Evolutionary conservation across 2,797 vertebrate species (phyloP), one percentile per base, ranked within the genome.

Genomic region (Morelia viridis): DNA sequence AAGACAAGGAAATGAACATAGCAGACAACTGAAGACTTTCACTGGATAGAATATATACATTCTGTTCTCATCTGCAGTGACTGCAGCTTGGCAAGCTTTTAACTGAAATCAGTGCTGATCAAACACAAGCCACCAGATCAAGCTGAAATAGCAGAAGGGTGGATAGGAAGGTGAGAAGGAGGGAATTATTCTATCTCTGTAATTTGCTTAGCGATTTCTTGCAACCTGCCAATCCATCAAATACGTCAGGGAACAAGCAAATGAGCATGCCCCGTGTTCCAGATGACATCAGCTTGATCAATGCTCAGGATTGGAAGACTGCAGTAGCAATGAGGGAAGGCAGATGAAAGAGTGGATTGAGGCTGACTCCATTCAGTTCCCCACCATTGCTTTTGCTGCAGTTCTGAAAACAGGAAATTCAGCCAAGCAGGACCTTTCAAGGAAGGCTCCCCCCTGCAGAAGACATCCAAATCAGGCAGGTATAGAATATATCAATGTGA

Each of bases 281-380:
- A 88, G 91, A 97, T 97, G 97, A 97, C 96, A 96, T 97, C 97
- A 97, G 90, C 94, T 95, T 95, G 92, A 96, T 96, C 96, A 96
- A 97, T 96, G 96, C 94, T 91, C 89, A 94, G 95, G 93, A 93
- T 65, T 17, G 93, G 95, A 95, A 96, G 96, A 95, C 96, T 95
- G 96, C 97, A 96, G 92, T 92, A 96, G 95, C 94, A 96, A 93
- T 93, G 89, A 61, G 5, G n/a, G 94, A 60, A 87, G 92, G 62
- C 95, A 95, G 95, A 95, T 95, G 96, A 94, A 95, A 96, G 65
- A 94, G 95, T 95, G 94, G 93, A 90, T 89, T 50, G 93, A 91
- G 92, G 95, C 91, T 31, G 11, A 68, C 88, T 83, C 88, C 58
- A 9, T 83, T 89, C 83, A 60, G 19, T 84, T 83, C 88, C 84